These are phyloP conservation scores for Platycnemis pennipes DNA, from an alignment of 2,888 invertebrate genomes.

Conservation along the genomic window DNA sequence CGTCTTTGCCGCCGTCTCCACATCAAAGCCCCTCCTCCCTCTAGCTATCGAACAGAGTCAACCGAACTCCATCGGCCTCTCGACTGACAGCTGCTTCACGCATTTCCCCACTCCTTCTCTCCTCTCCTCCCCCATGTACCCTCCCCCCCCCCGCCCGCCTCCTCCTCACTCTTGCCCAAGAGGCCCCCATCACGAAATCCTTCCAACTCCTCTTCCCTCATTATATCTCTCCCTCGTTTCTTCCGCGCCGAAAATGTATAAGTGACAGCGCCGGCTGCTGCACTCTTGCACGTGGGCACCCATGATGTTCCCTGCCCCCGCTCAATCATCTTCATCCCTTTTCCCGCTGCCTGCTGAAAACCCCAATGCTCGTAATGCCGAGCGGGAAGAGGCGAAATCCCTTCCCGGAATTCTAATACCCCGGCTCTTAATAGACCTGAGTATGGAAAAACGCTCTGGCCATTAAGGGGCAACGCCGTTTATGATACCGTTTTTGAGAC, in stretches of 20 bases:
- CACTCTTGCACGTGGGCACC: conserved; percentile 55
- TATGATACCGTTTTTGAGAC: background rate
- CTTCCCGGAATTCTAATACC: conserved; percentile 38
- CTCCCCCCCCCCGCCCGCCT: background rate
- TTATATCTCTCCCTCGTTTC: conserved; percentile 52
- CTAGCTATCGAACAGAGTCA: background rate
- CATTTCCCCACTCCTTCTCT: background rate
- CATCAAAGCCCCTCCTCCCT: background rate
- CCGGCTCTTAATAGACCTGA: conserved; percentile 31
- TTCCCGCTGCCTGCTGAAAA: background rate
- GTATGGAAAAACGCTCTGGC: conserved; percentile 18
- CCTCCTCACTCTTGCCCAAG: background rate
- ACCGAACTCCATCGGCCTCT: background rate
- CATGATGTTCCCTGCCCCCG: conserved; percentile 40
- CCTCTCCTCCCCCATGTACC: background rate
- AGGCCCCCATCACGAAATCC: background rate
- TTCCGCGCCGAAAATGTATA: conserved; percentile 20
- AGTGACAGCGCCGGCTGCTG: conserved; percentile 62
- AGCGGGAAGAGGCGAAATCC: background rate
- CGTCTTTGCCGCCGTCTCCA: background rate
- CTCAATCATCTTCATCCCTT: conserved; percentile 46
- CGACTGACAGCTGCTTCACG: conserved; percentile 46
- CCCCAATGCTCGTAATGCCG: background rate
- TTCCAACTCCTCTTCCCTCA: conserved; percentile 2
- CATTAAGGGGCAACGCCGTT: background rate